Evolutionary conservation across 1,140 invertebrate species (phyloP).

Genomic region (Neelides sp.): DNA sequence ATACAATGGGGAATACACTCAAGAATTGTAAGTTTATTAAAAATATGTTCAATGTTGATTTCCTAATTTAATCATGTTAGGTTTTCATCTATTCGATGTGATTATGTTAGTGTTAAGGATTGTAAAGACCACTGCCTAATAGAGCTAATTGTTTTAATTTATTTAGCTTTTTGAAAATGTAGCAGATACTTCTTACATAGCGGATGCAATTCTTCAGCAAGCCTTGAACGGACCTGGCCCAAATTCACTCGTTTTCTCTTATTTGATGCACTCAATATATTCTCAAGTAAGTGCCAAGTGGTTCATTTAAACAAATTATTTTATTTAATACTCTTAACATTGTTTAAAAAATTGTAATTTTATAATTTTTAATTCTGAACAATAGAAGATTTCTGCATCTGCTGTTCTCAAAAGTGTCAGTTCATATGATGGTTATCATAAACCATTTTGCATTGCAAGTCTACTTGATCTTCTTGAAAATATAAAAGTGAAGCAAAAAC

Average conservation of each 20-base stretch:
- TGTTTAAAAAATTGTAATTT: slow-evolving; percentile 1
- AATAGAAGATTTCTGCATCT: slow-evolving; percentile 72
- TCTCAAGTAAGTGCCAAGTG: slow-evolving; percentile 66
- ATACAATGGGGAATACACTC: slow-evolving; percentile 91
- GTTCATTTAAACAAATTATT: slow-evolving; percentile 47
- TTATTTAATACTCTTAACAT: slow-evolving; percentile 12
- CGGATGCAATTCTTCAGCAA: slow-evolving; percentile 83
- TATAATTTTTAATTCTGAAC: slow-evolving; percentile 22
- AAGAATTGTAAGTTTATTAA: slow-evolving; percentile 51
- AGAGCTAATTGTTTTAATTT: slow-evolving; percentile 9
- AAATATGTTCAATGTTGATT: not conserved
- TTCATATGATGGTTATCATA: slow-evolving; percentile 75
- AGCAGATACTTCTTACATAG: slow-evolving; percentile 39
- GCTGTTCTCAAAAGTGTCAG: slow-evolving; percentile 74
- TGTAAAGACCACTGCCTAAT: not conserved
- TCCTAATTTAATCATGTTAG: not conserved
- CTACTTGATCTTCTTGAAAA: slow-evolving; percentile 72
- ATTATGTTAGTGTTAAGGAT: not conserved
- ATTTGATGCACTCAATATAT: slow-evolving; percentile 79
- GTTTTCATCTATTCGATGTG: slow-evolving; percentile 5
- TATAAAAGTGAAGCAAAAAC: slow-evolving; percentile 49
- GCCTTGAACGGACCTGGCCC: slow-evolving; percentile 81
- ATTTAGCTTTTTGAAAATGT: slow-evolving; percentile 8
- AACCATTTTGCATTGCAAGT: slow-evolving; percentile 74
- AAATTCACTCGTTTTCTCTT: slow-evolving; percentile 77